Evolutionary conservation across 2,797 vertebrate genomes (phyloP), one percentile per base, ranked within the genome.

Genomic region (Furcifer pardalis): DNA sequence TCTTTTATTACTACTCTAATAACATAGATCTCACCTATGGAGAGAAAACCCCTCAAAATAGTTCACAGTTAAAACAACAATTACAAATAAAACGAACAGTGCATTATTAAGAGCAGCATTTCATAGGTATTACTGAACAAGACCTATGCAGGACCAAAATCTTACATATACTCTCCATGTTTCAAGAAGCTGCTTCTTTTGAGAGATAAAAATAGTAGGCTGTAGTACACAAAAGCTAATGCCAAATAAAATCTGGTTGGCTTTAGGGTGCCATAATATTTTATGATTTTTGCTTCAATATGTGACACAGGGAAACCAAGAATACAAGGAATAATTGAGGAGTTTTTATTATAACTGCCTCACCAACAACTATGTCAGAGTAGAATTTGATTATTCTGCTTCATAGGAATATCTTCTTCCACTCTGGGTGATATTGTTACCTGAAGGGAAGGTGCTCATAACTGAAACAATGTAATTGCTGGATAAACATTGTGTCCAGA

Each of bases 321-420:
- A 13, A 1, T 15, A 25, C 42, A 71, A 10, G 40, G 3, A 15
- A 4, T 10, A 42, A 40, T 42, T 40, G 10, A 42, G 40, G 32
- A 19, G 2, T 71, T 71, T 56, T 19, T 56, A 56, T 56, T 76
- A 46, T 17, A 81, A 83, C 71, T 66, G 60, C 21, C 49, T 5
- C 0, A 27, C 8, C 19, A 25, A 59, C 84, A 73, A 73, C 3
- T 10, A 19, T 1, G 65, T n/a, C 85, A 76, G 0, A 0, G 27
- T 82, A 40, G 84, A 7, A 19, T 46, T 1, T 59, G 30, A 56
- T 0, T 1, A 21, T 9, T 2, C 82, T 84, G 19, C 7, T 86
- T 37, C 78, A 62, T 59, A n/a, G 72, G 69, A 4, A 19, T 30
- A 4, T 40, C 44, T 32, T 77, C 1, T 2, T 25, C 80, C 9